A percentile compares a stretch with the other conserved stretches of the same genome.
Evolutionary conservation across 2,113 vertebrate genomes (phyloP).

Genomic region (Chroicocephalus ridibundus): DNA sequence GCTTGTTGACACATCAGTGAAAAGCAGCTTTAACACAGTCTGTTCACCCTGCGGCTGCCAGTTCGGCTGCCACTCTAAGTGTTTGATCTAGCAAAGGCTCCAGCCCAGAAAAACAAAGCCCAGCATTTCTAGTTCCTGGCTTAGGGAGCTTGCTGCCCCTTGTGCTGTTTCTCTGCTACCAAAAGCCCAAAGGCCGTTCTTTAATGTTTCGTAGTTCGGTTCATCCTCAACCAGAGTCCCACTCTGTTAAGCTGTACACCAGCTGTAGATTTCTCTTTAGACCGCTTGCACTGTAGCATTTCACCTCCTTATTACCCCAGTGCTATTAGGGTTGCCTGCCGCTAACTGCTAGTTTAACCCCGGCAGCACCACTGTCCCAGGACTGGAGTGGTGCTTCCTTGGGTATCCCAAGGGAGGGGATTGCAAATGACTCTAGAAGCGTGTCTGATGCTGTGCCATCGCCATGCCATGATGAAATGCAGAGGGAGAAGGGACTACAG

Average conservation of each 20-base stretch:
- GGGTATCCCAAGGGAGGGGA: neutral
- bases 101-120: conserved; percentile 4
- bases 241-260: neutral
- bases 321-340: neutral
- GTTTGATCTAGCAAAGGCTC: neutral
- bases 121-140: neutral
- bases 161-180: neutral
- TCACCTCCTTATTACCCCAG: neutral
- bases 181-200: neutral
- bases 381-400: neutral
- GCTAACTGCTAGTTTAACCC: neutral
- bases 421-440: neutral
- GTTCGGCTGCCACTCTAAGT: neutral
- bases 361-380: neutral
- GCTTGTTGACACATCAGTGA: neutral
- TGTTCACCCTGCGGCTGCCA: neutral
- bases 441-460: neutral
- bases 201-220: neutral
- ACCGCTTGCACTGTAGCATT: fast-evolving
- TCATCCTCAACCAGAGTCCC: neutral
- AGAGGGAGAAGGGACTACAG: neutral
- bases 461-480: fast-evolving
- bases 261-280: neutral
- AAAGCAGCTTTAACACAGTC: conserved; percentile 7
- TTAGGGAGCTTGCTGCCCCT: neutral